phyloP scores from a whole-genome alignment of 2,113 vertebrate species.

The Chaetops frenatus region DNA sequence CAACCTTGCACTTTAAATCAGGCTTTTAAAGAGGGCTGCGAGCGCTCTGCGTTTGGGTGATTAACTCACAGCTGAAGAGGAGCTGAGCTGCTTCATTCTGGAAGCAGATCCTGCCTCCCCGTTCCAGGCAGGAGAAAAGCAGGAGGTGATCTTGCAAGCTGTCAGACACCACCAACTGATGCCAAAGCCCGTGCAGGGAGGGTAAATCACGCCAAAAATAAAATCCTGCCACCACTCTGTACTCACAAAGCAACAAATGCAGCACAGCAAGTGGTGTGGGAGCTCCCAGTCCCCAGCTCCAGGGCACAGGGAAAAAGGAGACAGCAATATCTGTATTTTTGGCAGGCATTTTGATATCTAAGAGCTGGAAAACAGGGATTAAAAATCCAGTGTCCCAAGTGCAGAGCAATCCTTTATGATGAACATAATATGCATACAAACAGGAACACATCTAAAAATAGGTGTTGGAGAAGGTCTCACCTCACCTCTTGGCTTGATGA shows the following conservation, averaged over 20 bases:
- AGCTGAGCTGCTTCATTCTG: neutral
- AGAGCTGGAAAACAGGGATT: neutral
- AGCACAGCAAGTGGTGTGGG: fast-evolving
- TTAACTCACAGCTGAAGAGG: neutral
- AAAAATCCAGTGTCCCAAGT: neutral
- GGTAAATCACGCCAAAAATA: neutral
- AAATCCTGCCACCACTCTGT: neutral
- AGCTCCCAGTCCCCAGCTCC: neutral
- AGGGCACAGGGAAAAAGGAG: neutral
- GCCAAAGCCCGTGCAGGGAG: neutral
- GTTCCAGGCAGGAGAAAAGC: neutral
- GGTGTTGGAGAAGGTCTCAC: neutral
- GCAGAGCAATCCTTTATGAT: neutral
- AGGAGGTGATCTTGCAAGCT: neutral
- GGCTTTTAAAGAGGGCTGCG: neutral
- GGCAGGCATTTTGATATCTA: neutral
- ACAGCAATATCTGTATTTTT: neutral
- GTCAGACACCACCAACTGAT: neutral
- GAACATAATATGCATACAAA: neutral
- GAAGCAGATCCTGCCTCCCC: neutral
- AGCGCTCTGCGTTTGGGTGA: neutral
- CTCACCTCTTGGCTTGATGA: neutral
- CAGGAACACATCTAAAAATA: neutral
- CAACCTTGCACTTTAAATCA: slow-evolving; percentile 15
- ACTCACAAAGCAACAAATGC: neutral